Evolutionary conservation across 1,140 invertebrate species (phyloP), one percentile per base, ranked within the genome.

Genomic region (Vollenhovia emeryi): DNA sequence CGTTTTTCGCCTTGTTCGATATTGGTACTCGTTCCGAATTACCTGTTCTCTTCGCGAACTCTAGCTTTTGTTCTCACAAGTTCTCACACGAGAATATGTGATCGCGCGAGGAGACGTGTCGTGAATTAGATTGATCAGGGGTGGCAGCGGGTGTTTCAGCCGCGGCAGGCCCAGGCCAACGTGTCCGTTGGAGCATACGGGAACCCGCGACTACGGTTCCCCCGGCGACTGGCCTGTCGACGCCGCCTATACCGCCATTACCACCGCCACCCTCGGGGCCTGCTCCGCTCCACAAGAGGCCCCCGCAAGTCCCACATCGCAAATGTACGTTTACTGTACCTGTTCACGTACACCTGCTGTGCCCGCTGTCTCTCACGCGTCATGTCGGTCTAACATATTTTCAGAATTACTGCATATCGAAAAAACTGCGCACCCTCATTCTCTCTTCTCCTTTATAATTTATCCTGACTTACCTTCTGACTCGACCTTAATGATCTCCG

Each of bases 111-210:
- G 62, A 60, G 21, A 69, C 52, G 71, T 74, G 45, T 87, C 87
- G 84, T 69, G 86, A 48, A 90, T 87, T 91, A 90, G 90, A 93
- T 90, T 91, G 89, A 93, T 93, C 92, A 92, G 92, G 90, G 91
- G 90, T 84, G 89, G 91, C 85, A 93, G 93, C 90, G 93, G 93
- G 92, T 93, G 93, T 94, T 94, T 94, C 93, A 94, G 93, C 91
- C 91, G 90, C 90, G 91, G 91, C 90, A 89, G 91, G 91, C 90
- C 73, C 84, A 55, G 90, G 92, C 84, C 93, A 78, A 33, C 27
- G 91, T 87, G 93, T 94, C 79, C 93, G 92, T 87, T 94, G 93
- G 93, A 94, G 90, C 91, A 93, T 94, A 92, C 90, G 93, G 89
- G 93, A 93, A 91, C 87, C 92, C 86, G 92, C 92, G 85, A 88